phyloP scores from a whole-genome alignment of 2,888 invertebrate species.

The Exephanes ischioxanthus region DNA sequence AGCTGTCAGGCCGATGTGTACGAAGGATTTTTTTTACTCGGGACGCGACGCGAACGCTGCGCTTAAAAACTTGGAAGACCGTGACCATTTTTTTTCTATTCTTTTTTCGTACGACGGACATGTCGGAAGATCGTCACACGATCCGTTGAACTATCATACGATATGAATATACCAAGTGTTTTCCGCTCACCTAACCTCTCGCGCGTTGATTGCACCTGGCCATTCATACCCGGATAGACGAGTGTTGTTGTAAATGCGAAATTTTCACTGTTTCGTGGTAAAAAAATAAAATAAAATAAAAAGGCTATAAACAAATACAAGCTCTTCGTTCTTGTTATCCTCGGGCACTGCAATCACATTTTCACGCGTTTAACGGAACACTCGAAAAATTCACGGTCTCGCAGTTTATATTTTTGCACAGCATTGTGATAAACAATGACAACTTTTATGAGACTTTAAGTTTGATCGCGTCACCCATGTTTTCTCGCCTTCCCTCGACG shows the following conservation, averaged over 20 bases:
- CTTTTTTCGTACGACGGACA: neutral
- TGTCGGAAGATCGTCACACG: neutral
- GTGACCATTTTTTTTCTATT: neutral
- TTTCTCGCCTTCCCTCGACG: conserved; percentile 4
- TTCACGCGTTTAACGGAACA: conserved; percentile 31
- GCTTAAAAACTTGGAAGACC: neutral
- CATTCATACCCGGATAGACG: conserved; percentile 77
- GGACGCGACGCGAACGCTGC: conserved; percentile 11
- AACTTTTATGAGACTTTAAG: conserved; percentile 25
- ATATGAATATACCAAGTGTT: conserved; percentile 30
- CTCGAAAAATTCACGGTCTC: conserved; percentile 36
- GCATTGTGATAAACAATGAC: conserved; percentile 45
- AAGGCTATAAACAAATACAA: conserved; percentile 9
- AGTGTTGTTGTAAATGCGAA: conserved; percentile 52
- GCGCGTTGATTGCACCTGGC: conserved; percentile 81
- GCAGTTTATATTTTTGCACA: conserved; percentile 51
- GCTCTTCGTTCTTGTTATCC: neutral
- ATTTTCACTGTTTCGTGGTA: conserved; percentile 12
- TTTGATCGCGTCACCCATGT: conserved; percentile 26
- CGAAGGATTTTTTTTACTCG: neutral
- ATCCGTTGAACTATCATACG: neutral
- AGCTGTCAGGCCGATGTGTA: conserved; percentile 42
- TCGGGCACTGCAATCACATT: conserved; percentile 26
- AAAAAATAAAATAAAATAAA: neutral
- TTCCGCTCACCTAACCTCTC: conserved; percentile 82